Evolutionary conservation across 2,113 vertebrate species (phyloP).

Genomic region (Siphamia tubifer): DNA sequence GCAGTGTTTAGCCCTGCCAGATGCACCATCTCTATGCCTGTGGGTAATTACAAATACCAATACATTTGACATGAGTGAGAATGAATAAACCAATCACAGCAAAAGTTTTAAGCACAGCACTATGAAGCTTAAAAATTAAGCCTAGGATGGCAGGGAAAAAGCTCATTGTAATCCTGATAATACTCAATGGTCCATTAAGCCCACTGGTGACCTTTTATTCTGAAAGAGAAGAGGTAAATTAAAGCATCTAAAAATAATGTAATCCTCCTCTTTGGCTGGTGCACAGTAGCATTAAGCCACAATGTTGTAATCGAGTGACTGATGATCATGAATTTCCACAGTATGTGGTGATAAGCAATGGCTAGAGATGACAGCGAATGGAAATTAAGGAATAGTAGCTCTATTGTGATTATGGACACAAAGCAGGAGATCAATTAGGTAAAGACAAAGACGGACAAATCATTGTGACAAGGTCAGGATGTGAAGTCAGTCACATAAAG

Average conservation of each 20-base stretch:
- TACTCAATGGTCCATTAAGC: slow-evolving; percentile 70
- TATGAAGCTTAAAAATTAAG: slow-evolving; percentile 63
- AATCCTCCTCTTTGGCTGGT: slow-evolving; percentile 58
- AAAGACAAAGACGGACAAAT: slow-evolving; percentile 8
- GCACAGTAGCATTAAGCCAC: slow-evolving; percentile 38
- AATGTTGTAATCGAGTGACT: slow-evolving; percentile 48
- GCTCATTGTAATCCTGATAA: slow-evolving; percentile 74
- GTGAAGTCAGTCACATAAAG: slow-evolving; percentile 7
- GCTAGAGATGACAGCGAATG: slow-evolving; percentile 12
- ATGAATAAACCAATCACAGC: slow-evolving; percentile 45
- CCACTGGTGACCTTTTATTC: slow-evolving; percentile 60
- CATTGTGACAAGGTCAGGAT: slow-evolving; percentile 11
- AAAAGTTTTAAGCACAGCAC: slow-evolving; percentile 39
- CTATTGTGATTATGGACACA: slow-evolving; percentile 25
- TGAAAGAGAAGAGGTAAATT: slow-evolving; percentile 66
- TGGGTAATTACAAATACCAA: slow-evolving; percentile 39
- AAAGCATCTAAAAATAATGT: slow-evolving; percentile 71
- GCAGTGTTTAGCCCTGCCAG: background rate
- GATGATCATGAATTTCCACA: slow-evolving; percentile 25
- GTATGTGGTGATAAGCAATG: slow-evolving; percentile 18
- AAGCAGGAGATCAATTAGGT: slow-evolving; percentile 39
- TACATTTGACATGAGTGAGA: slow-evolving; percentile 23
- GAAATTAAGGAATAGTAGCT: slow-evolving; percentile 7
- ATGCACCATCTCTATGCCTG: slow-evolving; percentile 6
- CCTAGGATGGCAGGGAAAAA: slow-evolving; percentile 51